Evolutionary conservation across 2,888 invertebrate species (phyloP).

Genomic region (Cabera pusaria): DNA sequence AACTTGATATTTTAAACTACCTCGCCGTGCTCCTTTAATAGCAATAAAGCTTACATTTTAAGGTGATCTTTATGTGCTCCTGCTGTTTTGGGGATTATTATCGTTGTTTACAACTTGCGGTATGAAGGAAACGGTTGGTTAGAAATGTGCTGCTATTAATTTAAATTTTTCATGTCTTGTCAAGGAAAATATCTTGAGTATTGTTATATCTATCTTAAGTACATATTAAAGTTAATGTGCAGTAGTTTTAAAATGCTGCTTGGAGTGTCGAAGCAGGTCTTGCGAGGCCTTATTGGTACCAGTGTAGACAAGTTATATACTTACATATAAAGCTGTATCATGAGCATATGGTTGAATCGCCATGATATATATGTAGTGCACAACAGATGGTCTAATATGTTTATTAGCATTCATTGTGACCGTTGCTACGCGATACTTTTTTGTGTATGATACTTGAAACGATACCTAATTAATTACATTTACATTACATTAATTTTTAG

Average conservation of each 20-base stretch:
- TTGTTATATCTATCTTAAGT: no score
- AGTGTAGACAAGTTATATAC: constrained; percentile 21
- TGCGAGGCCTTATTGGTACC: constrained; percentile 30
- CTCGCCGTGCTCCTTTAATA: neutral
- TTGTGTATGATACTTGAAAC: no score
- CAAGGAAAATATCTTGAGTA: no score
- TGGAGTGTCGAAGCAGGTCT: constrained; percentile 34
- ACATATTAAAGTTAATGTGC: no score
- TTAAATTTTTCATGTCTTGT: constrained; percentile 7
- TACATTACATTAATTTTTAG: no score
- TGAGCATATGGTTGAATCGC: constrained; percentile 32
- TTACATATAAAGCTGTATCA: constrained; percentile 23
- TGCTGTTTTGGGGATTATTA: constrained; percentile 16
- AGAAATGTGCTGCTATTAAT: constrained; percentile 6
- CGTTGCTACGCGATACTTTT: constrained; percentile 1
- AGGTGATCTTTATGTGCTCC: constrained; percentile 4
- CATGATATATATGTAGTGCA: constrained; percentile 26
- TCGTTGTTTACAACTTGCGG: constrained; percentile 14
- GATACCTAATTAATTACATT: no score
- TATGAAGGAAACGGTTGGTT: constrained; percentile 8
- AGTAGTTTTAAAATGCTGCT: constrained; percentile 18
- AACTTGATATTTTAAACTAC: neutral
- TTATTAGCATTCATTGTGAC: constrained; percentile 20
- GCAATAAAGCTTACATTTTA: constrained; percentile 12
- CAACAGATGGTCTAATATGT: constrained; percentile 39